phyloP scores from a whole-genome alignment of 2,113 vertebrate genomes.

The Pollimyrus isidori region DNA sequence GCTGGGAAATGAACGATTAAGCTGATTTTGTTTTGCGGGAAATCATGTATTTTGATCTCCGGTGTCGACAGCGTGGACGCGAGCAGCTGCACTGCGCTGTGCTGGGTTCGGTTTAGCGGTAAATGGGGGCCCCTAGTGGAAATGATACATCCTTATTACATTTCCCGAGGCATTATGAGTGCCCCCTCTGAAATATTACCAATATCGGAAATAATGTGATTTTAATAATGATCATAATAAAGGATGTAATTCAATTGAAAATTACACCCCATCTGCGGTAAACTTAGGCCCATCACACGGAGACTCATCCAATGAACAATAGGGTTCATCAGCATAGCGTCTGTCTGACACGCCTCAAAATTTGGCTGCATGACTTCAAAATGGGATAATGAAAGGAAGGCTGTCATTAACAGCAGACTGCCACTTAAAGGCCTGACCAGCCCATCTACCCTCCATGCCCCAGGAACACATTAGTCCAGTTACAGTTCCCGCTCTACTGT shows the following conservation, averaged over 20 bases:
- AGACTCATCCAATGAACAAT: not conserved
- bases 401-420: not conserved
- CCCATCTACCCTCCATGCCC: not conserved
- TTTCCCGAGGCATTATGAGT: not conserved
- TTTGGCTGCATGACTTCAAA: not conserved
- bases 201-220: not conserved
- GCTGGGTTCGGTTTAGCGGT: not conserved
- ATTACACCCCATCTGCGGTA: not conserved
- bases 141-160: slow-evolving; percentile 5
- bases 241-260: not conserved
- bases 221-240: not conserved
- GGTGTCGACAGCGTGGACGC: too few relatives aligned
- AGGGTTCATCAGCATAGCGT: not conserved
- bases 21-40: not conserved
- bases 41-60: not conserved
- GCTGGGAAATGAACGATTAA: not conserved
- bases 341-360: not conserved
- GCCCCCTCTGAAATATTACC: not conserved
- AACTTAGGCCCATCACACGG: not conserved
- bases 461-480: not conserved
- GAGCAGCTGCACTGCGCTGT: not conserved
- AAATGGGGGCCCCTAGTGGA: slow-evolving; percentile 47
- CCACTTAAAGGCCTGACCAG: not conserved
- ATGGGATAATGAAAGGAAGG: not conserved
- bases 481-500: not conserved